Evolutionary conservation across 1,140 invertebrate species (phyloP).

Genomic region (Drosophila teissieri): DNA sequence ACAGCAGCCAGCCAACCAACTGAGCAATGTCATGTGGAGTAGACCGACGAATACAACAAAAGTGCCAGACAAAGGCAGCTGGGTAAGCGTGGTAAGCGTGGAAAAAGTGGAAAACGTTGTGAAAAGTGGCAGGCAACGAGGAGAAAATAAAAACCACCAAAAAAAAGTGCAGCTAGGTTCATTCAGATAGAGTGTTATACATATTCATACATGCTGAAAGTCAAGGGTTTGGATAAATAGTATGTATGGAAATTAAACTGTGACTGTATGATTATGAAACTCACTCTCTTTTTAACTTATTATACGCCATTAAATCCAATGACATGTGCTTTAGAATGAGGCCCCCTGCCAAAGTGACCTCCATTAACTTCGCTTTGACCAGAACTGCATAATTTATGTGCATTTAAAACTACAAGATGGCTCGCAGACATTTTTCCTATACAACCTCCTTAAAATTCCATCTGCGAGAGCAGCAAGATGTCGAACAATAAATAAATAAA

Average conservation of each 20-base stretch:
- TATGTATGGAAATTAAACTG: not conserved
- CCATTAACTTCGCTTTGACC: slow-evolving; percentile 25
- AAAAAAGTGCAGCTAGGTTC: slow-evolving; percentile 12
- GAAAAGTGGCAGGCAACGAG: slow-evolving; percentile 18
- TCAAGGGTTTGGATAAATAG: not conserved
- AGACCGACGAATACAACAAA: slow-evolving; percentile 22
- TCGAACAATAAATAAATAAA: slow-evolving; percentile 54
- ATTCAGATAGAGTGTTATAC: slow-evolving; percentile 4
- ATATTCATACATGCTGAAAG: not conserved
- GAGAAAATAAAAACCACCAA: not conserved
- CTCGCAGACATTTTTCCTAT: slow-evolving; percentile 4
- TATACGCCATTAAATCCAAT: not conserved
- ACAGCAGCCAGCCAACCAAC: slow-evolving; percentile 42
- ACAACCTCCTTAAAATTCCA: slow-evolving; percentile 27
- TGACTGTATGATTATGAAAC: not conserved
- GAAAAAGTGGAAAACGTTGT: slow-evolving; percentile 21
- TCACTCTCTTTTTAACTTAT: too few species aligned
- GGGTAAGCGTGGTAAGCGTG: slow-evolving; percentile 17
- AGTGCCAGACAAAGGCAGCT: slow-evolving; percentile 30
- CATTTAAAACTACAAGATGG: slow-evolving; percentile 2
- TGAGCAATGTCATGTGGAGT: slow-evolving; percentile 54
- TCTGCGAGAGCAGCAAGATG: slow-evolving; percentile 9
- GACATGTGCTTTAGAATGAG: not conserved
- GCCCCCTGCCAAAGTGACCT: not conserved
- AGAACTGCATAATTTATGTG: slow-evolving; percentile 33